Evolutionary conservation across 2,888 invertebrate species (phyloP).

Genomic region (Tenthredo livida): DNA sequence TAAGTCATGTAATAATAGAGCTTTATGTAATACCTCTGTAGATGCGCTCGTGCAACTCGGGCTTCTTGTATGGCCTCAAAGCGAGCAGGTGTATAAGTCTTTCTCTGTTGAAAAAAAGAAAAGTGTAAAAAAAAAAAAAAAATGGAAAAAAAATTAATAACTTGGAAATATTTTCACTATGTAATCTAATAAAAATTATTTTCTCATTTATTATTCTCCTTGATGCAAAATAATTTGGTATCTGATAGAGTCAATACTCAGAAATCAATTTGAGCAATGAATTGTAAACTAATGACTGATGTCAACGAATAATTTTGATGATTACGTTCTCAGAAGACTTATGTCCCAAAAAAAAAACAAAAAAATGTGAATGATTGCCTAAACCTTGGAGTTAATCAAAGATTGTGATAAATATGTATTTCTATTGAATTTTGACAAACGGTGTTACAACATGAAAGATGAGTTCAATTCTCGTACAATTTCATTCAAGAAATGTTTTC

Average conservation of each 20-base stretch:
- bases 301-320: neutral
- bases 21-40: slow-evolving; percentile 84
- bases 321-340: neutral
- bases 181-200: too few species aligned
- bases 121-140: slow-evolving; percentile 57
- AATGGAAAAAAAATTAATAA: slow-evolving; percentile 31
- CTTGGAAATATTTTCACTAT: neutral
- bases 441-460: too few species aligned
- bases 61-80: slow-evolving; percentile 95
- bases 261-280: neutral
- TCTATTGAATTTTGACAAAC: too few species aligned
- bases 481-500: neutral
- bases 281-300: neutral
- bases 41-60: slow-evolving; percentile 91
- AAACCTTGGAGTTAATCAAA: too few species aligned
- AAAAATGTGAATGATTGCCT: neutral
- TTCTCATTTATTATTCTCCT: neutral
- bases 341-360: neutral
- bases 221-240: neutral
- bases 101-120: slow-evolving; percentile 86
- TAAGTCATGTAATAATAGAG: slow-evolving; percentile 51
- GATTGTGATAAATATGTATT: too few species aligned
- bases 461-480: neutral
- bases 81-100: slow-evolving; percentile 96
- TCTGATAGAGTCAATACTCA: too few species aligned